Conservation (phyloP, 1,140 invertebrate species). For the Aphidius gifuensis region DNA sequence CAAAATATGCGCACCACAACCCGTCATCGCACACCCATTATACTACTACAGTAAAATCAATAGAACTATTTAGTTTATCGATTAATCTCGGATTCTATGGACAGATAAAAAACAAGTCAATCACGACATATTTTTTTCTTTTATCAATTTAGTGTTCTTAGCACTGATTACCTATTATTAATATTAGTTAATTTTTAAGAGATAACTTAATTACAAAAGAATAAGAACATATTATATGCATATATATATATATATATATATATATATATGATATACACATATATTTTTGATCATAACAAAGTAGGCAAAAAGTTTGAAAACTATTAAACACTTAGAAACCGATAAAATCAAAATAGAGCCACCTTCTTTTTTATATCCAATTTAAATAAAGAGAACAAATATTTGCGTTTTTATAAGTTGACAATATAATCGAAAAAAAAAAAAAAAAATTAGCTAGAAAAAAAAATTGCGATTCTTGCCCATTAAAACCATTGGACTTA, state of each 20-base stretch:
- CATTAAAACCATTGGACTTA: not conserved
- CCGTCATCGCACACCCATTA: constrained; percentile 14
- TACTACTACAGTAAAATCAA: too few species aligned
- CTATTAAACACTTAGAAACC: constrained; percentile 1
- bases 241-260: constrained; percentile 38
- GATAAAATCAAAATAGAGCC: constrained; percentile 30
- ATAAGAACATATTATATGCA: constrained; percentile 27
- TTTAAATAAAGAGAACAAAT: constrained; percentile 15
- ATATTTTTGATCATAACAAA: constrained; percentile 57
- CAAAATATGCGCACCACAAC: constrained; percentile 26
- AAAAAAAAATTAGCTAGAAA: not conserved
- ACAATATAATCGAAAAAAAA: constrained; percentile 51
- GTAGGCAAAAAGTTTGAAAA: constrained; percentile 39
- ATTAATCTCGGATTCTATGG: not conserved
- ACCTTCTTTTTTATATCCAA: constrained; percentile 47
- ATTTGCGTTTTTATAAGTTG: constrained; percentile 48
- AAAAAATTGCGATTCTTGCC: constrained; percentile 15
- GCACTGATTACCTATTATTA: constrained; percentile 51
- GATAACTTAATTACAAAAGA: constrained; percentile 51
- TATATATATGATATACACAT: constrained; percentile 52
- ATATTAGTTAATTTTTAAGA: constrained; percentile 55
- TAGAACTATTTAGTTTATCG: too few species aligned
- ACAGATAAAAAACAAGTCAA: constrained; percentile 32
- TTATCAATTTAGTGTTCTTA: constrained; percentile 51
- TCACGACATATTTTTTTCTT: constrained; percentile 52